Evolutionary conservation across 2,797 vertebrate species (phyloP), one percentile per base, ranked within the genome.

Genomic region (Manis javanica): DNA sequence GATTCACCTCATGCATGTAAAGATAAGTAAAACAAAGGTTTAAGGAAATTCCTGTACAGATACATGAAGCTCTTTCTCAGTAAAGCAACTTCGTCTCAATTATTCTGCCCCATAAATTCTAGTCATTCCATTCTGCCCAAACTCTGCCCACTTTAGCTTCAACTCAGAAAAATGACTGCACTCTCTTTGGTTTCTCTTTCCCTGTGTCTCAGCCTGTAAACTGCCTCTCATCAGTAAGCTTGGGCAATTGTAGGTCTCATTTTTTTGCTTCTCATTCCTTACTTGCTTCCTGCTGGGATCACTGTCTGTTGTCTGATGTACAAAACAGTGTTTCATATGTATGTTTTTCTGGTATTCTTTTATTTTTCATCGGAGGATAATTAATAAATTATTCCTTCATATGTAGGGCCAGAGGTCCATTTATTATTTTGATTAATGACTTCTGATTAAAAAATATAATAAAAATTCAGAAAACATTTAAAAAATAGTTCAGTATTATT

Each of bases 361-460:
- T 34, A 26, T 83, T 92, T 88, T 13, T 83, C 31, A 75, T 42
- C 12, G 51, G 29, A 39, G 21, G 26, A 31, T 69, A 68, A 61
- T 68, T 92, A 7, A 29, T 83, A 42, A 61, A 26, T 34, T 74
- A 74, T 13, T 55, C 39, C 16, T 66, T 74, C 24, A 66, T 68
- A 39, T 23, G 13, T 75, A 16, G 31, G 31, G 21, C n/a, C 16
- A 82, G 57, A 87, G 26, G 59, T 51, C 34, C 37, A 95, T 72
- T 85, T 81, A 81, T 3, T 82, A 75, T 92, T 92, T 91, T 92
- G n/a, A 21, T 39, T n/a, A 72, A 81, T 68, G 39, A 66, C 31
- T 87, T 91, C 19, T 66, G 53, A 81, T 79, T 59, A 87, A 81
- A 91, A 86, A 64, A 72, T 59, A 3, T 26, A 57, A 81, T 77